A percentile compares a stretch with the other conserved stretches of the same genome.
Evolutionary conservation across 1,140 invertebrate species (phyloP).

Genomic region (Euura lappo): DNA sequence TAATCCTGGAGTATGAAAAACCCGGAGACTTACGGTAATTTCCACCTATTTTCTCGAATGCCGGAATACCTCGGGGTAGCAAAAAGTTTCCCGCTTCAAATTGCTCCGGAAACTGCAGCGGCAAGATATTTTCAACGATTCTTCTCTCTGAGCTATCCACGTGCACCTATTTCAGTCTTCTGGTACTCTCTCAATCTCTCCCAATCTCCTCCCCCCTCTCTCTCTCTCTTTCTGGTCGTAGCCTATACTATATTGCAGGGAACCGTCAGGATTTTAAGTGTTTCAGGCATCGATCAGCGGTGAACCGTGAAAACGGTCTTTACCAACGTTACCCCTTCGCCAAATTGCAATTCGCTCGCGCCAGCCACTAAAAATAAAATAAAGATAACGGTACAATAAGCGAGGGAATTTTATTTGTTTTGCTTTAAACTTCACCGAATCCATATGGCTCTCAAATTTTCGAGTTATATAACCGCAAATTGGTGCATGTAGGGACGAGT

Average conservation of each 20-base stretch:
- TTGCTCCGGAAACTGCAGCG: conserved; percentile 1
- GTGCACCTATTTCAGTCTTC: not conserved
- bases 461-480: not conserved
- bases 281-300: conserved; percentile 6
- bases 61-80: not conserved
- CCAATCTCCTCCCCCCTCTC: not conserved
- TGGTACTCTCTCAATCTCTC: not conserved
- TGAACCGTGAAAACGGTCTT: conserved; percentile 2
- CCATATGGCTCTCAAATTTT: not conserved
- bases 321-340: not conserved
- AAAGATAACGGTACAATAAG: conserved; percentile 5
- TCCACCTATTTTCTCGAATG: not conserved
- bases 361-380: not conserved
- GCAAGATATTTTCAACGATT: not conserved
- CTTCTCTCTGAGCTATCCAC: not conserved
- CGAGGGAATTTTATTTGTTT: not conserved
- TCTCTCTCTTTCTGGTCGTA: not conserved
- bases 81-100: not conserved
- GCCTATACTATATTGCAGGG: not conserved
- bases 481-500: not conserved
- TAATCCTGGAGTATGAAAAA: not conserved
- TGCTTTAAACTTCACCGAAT: not conserved
- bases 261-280: conserved; percentile 7
- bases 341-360: not conserved
- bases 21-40: not conserved